phyloP scores from a whole-genome alignment of 2,888 invertebrate genomes.

The Meghimatium bilineatum region DNA sequence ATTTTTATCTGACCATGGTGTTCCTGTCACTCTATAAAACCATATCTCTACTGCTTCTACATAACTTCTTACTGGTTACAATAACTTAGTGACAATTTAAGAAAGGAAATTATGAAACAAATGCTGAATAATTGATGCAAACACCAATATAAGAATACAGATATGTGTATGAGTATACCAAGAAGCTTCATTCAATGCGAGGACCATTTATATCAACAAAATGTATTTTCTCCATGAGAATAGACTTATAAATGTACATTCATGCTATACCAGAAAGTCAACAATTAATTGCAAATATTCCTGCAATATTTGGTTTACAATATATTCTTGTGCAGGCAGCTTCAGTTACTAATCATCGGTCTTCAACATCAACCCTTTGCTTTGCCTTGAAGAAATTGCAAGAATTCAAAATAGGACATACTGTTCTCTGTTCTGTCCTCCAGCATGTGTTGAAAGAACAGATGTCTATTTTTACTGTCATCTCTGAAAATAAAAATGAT shows the following conservation, averaged over 20 bases:
- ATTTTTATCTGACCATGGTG: too few species aligned
- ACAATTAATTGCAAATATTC: background rate
- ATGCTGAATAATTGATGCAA: too few species aligned
- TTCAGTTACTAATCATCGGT: background rate
- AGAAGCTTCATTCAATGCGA: too few species aligned
- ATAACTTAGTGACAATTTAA: too few species aligned
- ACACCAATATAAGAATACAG: too few species aligned
- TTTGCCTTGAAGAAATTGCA: conserved; percentile 85
- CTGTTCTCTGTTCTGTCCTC: conserved; percentile 96
- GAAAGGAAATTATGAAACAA: too few species aligned
- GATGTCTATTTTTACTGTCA: conserved; percentile 88
- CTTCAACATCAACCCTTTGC: conserved; percentile 61
- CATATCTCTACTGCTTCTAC: too few species aligned
- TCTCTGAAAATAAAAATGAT: conserved; percentile 83
- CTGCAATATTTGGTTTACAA: background rate
- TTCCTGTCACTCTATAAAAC: too few species aligned
- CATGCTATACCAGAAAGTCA: background rate
- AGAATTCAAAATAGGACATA: conserved; percentile 97
- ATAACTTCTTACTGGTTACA: too few species aligned
- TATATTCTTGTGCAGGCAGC: background rate
- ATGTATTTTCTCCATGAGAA: too few species aligned
- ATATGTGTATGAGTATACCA: too few species aligned
- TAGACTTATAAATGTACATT: background rate
- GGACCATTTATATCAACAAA: too few species aligned
- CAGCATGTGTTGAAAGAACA: conserved; percentile 91